These are phyloP conservation scores for Brachylomia viminalis DNA, from an alignment of 2,888 invertebrate genomes.

Conservation along the genomic window DNA sequence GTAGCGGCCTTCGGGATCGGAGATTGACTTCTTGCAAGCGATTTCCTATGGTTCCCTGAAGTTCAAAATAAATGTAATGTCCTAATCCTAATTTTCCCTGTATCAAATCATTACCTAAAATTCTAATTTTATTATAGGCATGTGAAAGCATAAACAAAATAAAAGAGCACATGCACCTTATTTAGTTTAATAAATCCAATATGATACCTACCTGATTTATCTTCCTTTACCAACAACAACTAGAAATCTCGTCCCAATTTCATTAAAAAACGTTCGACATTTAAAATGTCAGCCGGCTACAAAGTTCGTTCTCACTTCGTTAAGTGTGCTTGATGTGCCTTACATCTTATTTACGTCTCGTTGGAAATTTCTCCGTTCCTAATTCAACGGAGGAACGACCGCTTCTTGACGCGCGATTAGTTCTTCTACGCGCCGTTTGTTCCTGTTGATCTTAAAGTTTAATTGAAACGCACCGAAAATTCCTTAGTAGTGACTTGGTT, in stretches of 20 bases:
- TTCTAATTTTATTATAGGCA: no score
- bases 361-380: constrained; percentile 63
- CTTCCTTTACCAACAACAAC: neutral
- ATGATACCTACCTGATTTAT: neutral
- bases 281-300: constrained; percentile 44
- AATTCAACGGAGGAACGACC: constrained; percentile 61
- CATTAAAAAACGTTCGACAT: constrained; percentile 44
- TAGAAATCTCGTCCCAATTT: constrained; percentile 8
- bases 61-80: neutral
- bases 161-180: neutral
- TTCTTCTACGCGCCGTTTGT: constrained; percentile 57
- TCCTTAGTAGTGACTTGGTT: neutral
- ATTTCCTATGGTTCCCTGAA: no score
- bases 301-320: constrained; percentile 56
- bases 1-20: no score
- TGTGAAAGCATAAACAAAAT: no score
- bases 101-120: no score
- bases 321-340: constrained; percentile 46
- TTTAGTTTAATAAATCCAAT: neutral
- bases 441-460: constrained; percentile 68
- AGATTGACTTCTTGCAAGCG: neutral
- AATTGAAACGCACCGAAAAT: constrained; percentile 58
- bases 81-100: no score
- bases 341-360: constrained; percentile 56
- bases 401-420: constrained; percentile 62